phyloP scores from a whole-genome alignment of 2,113 vertebrate species.

The Saccopteryx bilineata region DNA sequence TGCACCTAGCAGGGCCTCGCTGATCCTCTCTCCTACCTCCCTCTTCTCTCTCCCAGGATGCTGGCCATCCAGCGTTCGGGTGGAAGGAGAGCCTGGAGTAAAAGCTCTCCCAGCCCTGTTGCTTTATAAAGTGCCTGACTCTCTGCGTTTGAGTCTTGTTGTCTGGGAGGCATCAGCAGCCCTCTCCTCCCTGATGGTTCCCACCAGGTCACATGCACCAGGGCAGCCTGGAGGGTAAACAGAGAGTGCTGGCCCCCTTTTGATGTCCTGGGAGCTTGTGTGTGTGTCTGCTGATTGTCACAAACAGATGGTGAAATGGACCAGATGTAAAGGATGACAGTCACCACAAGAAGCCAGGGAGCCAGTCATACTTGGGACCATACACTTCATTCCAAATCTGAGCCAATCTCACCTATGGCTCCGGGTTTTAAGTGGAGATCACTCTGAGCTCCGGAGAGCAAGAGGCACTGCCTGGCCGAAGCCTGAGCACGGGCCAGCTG shows the following conservation, averaged over 20 bases:
- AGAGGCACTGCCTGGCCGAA: not conserved
- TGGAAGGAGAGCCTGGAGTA: not conserved
- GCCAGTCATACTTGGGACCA: not conserved
- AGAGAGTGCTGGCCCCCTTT: conserved; percentile 8
- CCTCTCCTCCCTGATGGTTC: conserved; percentile 58
- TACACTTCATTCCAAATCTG: not conserved
- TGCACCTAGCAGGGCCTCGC: not conserved
- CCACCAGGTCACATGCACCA: conserved; percentile 66
- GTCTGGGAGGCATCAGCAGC: not conserved
- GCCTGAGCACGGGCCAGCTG: not conserved
- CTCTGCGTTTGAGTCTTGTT: not conserved
- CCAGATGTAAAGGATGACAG: conserved; percentile 63
- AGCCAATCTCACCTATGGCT: conserved; percentile 15
- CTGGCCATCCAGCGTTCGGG: not conserved
- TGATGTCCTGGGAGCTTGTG: conserved; percentile 73
- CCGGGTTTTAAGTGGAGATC: not conserved
- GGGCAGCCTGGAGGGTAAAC: conserved; percentile 61
- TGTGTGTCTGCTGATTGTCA: conserved; percentile 39
- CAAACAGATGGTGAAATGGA: conserved; percentile 8
- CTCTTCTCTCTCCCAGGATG: not conserved
- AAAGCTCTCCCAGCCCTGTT: not conserved
- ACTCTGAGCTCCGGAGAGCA: not conserved
- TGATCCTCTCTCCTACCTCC: not conserved
- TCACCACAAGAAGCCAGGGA: not conserved
- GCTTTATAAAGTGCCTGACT: not conserved